Conservation (phyloP, 2,888 invertebrate species). For the Lingula anatina region DNA sequence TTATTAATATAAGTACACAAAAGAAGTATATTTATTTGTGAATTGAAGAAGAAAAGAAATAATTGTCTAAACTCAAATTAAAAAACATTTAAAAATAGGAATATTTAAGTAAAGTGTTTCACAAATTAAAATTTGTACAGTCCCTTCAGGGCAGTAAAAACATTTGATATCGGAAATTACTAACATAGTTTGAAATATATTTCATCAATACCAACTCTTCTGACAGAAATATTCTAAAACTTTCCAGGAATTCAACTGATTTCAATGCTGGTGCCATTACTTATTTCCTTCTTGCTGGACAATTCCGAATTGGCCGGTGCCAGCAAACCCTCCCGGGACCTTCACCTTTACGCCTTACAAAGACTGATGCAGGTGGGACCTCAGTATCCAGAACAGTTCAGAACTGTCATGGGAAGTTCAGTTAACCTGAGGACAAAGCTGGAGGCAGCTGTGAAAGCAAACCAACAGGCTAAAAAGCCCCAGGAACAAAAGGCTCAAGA, state of each 20-base stretch:
- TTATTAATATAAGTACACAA: no score
- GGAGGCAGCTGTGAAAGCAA: slow-evolving; percentile 78
- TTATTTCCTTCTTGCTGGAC: slow-evolving; percentile 78
- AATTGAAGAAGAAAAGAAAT: no score
- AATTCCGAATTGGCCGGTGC: slow-evolving; percentile 43
- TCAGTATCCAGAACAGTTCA: slow-evolving; percentile 90
- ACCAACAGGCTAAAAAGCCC: slow-evolving; percentile 57
- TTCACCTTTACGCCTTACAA: slow-evolving; percentile 85
- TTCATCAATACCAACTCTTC: neutral
- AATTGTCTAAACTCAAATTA: no score
- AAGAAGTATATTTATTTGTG: no score
- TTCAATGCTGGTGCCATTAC: slow-evolving; percentile 80
- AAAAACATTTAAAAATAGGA: no score
- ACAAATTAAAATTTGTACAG: neutral
- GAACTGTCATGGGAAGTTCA: slow-evolving; percentile 80
- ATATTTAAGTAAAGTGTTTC: neutral
- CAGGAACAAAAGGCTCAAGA: slow-evolving; percentile 11
- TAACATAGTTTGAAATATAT: neutral
- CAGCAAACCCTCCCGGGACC: slow-evolving; percentile 22
- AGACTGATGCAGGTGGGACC: slow-evolving; percentile 89
- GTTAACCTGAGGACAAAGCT: slow-evolving; percentile 74
- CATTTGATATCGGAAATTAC: no score
- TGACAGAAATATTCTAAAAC: no score
- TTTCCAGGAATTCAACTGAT: slow-evolving; percentile 82
- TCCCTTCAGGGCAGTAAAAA: neutral